Evolutionary conservation across 1,140 invertebrate species (phyloP).

Genomic region (Laupala kohalensis): DNA sequence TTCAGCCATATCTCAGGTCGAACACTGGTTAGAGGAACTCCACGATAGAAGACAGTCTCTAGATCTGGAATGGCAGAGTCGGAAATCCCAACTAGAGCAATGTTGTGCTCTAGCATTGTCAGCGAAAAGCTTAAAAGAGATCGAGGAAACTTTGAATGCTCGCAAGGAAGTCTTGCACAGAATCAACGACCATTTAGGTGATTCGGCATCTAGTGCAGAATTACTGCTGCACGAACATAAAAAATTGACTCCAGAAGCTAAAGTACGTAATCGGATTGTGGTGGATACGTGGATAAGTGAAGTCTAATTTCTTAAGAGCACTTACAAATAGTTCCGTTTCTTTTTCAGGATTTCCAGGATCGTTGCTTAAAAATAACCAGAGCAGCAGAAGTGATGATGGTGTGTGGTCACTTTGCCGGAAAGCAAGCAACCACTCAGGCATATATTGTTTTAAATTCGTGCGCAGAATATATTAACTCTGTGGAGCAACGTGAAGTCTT

Average conservation of each 20-base stretch:
- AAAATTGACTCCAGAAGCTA: conserved; percentile 56
- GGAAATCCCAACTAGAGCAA: conserved; percentile 59
- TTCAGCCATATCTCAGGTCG: conserved; percentile 52
- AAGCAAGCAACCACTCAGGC: conserved; percentile 57
- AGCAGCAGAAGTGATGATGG: conserved; percentile 61
- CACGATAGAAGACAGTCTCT: conserved; percentile 61
- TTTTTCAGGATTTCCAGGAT: conserved; percentile 52
- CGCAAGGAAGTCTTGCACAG: conserved; percentile 29
- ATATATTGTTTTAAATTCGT: conserved; percentile 54
- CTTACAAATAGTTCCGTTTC: neutral
- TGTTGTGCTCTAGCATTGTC: conserved; percentile 60
- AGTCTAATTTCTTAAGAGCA: neutral
- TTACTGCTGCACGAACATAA: conserved; percentile 52
- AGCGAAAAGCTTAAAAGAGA: conserved; percentile 54
- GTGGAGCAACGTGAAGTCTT: conserved; percentile 55
- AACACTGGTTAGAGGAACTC: conserved; percentile 59
- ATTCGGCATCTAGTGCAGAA: conserved; percentile 55
- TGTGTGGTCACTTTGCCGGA: conserved; percentile 50
- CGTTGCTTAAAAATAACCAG: conserved; percentile 60
- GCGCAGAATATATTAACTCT: conserved; percentile 57
- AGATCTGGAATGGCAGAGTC: conserved; percentile 56
- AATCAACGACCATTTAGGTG: conserved; percentile 39
- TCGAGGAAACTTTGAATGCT: conserved; percentile 43
- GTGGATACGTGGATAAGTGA: too few species aligned
- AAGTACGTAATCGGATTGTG: too few species aligned